Conservation (phyloP, 2,888 invertebrate species). For the Drosophila subsilvestris region DNA sequence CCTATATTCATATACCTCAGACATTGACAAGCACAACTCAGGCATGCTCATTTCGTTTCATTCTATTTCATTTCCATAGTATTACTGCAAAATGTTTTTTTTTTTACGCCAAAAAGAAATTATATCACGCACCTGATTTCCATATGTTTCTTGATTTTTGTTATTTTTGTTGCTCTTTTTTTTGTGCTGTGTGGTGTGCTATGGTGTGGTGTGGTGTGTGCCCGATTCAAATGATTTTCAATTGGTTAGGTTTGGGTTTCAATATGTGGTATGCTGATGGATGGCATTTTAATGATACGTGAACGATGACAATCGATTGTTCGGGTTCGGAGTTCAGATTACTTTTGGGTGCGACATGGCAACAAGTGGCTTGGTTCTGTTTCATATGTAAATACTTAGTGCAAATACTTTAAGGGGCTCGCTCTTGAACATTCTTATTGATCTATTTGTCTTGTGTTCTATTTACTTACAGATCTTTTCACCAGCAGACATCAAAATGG, state of each 20-base stretch:
- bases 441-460: slow-evolving; percentile 31
- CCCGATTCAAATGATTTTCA: slow-evolving; percentile 51
- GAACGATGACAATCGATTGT: slow-evolving; percentile 53
- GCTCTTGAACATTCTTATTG: slow-evolving; percentile 22
- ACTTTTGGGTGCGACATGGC: slow-evolving; percentile 24
- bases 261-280: slow-evolving; percentile 48
- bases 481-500: slow-evolving; percentile 69
- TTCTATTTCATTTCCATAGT: slow-evolving; percentile 34
- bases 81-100: neutral
- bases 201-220: slow-evolving; percentile 19
- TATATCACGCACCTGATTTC: slow-evolving; percentile 58
- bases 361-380: slow-evolving; percentile 37
- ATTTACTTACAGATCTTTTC: slow-evolving; percentile 53
- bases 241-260: slow-evolving; percentile 38
- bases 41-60: slow-evolving; percentile 23
- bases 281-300: slow-evolving; percentile 65
- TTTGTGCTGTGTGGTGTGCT: slow-evolving; percentile 6
- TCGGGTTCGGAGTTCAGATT: slow-evolving; percentile 22
- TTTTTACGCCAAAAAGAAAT: slow-evolving; percentile 39
- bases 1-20: slow-evolving; percentile 7
- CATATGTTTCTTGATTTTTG: slow-evolving; percentile 32
- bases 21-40: slow-evolving; percentile 28
- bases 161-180: slow-evolving; percentile 27
- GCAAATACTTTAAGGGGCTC: slow-evolving; percentile 28
- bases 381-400: neutral